Percentiles rank a stretch among this genome's conserved stretches.
Evolutionary conservation across 2,888 invertebrate genomes (phyloP).

Genomic region (Drosophila kambysellisi): DNA sequence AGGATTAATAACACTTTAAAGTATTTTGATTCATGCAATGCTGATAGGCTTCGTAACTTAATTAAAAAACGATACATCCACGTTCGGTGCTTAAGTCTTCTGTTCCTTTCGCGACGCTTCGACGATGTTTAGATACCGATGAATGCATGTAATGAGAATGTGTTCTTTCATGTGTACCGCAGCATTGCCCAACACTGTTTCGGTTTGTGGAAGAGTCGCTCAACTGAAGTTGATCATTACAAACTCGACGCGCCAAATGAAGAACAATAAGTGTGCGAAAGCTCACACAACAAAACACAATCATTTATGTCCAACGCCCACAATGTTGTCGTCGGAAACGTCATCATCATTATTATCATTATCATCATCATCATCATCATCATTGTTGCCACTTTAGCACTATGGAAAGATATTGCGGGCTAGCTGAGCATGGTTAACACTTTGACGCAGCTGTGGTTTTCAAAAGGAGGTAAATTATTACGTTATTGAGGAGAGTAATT

Average conservation of each 20-base stretch:
- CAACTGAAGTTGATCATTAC: constrained; percentile 61
- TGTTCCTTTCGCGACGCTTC: background rate
- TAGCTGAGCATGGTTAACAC: background rate
- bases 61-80: constrained; percentile 44
- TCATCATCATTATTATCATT: background rate
- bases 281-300: constrained; percentile 61
- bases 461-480: constrained; percentile 68
- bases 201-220: constrained; percentile 58
- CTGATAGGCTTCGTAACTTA: constrained; percentile 47
- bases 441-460: constrained; percentile 5
- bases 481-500: constrained; percentile 75
- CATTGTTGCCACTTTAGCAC: constrained; percentile 19
- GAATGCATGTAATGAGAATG: constrained; percentile 41
- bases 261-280: constrained; percentile 68
- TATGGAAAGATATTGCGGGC: constrained; percentile 12
- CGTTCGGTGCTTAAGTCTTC: constrained; percentile 23
- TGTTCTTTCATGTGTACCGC: constrained; percentile 23
- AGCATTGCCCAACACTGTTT: constrained; percentile 40
- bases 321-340: constrained; percentile 39
- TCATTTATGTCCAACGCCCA: constrained; percentile 72
- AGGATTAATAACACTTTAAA: constrained; percentile 54
- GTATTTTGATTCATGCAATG: constrained; percentile 39
- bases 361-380: background rate
- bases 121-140: background rate
- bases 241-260: constrained; percentile 47